These are phyloP conservation scores for Polypedilum pembai DNA, from an alignment of 1,140 invertebrate species.

Conservation along the genomic window DNA sequence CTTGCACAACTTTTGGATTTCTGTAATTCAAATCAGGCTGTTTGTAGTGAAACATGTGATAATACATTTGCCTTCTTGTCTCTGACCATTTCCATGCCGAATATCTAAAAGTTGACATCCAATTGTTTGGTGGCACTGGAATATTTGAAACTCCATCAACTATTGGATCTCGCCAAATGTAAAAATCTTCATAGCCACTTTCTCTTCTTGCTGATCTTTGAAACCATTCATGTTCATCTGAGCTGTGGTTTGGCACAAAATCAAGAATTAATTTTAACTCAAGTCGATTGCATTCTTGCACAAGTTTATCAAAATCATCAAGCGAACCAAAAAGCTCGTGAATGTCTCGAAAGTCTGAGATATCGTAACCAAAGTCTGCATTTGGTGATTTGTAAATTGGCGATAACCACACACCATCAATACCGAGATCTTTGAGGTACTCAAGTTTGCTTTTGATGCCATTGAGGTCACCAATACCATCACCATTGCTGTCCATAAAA, in stretches of 20 bases:
- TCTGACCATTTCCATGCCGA: conserved; percentile 47
- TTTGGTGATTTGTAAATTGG: conserved; percentile 52
- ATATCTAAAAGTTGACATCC: conserved; percentile 34
- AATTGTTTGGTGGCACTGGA: conserved; percentile 33
- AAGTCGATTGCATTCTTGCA: conserved; percentile 40
- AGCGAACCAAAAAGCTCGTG: conserved; percentile 54
- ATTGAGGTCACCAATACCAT: conserved; percentile 44
- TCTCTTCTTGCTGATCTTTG: conserved; percentile 47
- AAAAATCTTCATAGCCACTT: conserved; percentile 53
- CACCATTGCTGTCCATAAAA: conserved; percentile 50
- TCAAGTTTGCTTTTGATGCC: conserved; percentile 46
- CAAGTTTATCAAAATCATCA: conserved; percentile 52
- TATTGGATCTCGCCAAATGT: conserved; percentile 50
- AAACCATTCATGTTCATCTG: conserved; percentile 58
- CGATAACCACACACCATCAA: conserved; percentile 49
- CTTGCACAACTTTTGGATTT: conserved; percentile 48
- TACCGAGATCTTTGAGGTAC: conserved; percentile 49
- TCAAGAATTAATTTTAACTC: conserved; percentile 51
- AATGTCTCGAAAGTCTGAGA: conserved; percentile 54
- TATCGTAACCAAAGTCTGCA: conserved; percentile 60
- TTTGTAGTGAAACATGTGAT: conserved; percentile 48
- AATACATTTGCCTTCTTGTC: conserved; percentile 45
- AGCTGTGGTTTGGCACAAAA: conserved; percentile 67
- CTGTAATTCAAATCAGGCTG: conserved; percentile 60
- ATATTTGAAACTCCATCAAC: conserved; percentile 34